These are phyloP conservation scores for Scaptomyza pallida DNA, from an alignment of 1,140 invertebrate genomes.

Conservation along the genomic window DNA sequence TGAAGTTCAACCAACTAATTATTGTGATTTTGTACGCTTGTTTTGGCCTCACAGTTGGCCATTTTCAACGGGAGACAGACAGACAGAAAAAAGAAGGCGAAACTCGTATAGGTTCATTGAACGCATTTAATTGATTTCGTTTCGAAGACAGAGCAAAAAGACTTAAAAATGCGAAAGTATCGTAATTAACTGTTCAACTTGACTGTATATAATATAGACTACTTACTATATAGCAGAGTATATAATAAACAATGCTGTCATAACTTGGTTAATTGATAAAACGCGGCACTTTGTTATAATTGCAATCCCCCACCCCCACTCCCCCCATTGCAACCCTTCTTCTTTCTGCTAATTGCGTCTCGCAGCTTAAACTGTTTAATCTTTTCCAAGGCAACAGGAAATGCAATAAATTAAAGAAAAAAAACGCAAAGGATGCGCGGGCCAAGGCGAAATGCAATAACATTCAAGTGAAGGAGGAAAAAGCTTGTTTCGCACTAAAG, in stretches of 20 bases:
- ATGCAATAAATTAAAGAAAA: conserved; percentile 65
- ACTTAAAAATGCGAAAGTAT: conserved; percentile 54
- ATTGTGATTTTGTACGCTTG: conserved; percentile 40
- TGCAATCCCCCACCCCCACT: too few species aligned
- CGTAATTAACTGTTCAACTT: conserved; percentile 32
- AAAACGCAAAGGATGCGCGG: conserved; percentile 29
- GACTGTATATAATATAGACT: not conserved
- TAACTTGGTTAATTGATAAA: conserved; percentile 46
- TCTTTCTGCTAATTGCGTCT: conserved; percentile 29
- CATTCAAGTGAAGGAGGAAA: conserved; percentile 3
- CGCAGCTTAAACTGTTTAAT: conserved; percentile 23
- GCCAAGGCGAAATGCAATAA: conserved; percentile 32
- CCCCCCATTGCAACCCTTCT: not conserved
- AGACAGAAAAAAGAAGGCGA: conserved; percentile 47
- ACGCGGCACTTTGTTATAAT: conserved; percentile 19
- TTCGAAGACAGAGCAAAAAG: not conserved
- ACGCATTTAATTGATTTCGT: conserved; percentile 71
- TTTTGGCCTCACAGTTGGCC: too few species aligned
- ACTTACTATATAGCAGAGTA: not conserved
- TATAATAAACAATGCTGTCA: conserved; percentile 27
- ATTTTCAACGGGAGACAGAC: conserved; percentile 38
- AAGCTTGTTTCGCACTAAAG: not conserved
- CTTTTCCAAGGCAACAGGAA: conserved; percentile 49
- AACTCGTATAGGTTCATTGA: conserved; percentile 59
- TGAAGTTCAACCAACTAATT: conserved; percentile 27